phyloP scores from a whole-genome alignment of 2,797 vertebrate genomes.

The Crypturellus tataupa region DNA sequence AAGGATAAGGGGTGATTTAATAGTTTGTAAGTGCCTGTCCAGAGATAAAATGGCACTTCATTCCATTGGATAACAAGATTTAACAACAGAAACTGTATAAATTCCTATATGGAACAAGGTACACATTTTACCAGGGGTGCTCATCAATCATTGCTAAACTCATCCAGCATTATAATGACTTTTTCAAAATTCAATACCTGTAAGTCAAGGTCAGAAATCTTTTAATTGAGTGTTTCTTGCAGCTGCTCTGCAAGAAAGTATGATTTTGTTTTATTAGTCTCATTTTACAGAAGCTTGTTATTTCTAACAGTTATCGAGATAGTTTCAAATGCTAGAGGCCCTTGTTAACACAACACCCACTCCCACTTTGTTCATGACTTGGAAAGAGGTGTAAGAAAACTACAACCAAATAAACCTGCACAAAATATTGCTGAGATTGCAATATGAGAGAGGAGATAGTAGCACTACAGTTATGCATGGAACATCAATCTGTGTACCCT shows the following conservation, averaged over 20 bases:
- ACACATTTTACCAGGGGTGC: background rate
- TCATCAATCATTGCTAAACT: background rate
- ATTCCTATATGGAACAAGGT: background rate
- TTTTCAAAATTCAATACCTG: background rate
- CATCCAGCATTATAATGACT: background rate
- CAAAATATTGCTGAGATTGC: background rate
- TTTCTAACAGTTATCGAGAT: background rate
- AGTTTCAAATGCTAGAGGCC: background rate
- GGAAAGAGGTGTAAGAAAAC: background rate
- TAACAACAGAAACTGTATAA: background rate
- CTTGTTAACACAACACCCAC: background rate
- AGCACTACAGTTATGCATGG: accelerated
- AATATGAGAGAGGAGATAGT: background rate
- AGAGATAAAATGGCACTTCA: background rate
- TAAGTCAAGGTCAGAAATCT: background rate
- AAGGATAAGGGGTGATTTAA: background rate
- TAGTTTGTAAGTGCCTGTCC: background rate
- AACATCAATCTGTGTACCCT: background rate
- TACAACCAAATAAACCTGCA: background rate
- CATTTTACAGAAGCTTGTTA: background rate
- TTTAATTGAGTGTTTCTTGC: background rate
- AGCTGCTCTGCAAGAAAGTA: background rate
- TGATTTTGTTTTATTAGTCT: background rate
- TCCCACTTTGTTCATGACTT: background rate
- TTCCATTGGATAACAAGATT: background rate